Conservation (phyloP, 2,113 vertebrate genomes). For the Prietella phreatophila region DNA sequence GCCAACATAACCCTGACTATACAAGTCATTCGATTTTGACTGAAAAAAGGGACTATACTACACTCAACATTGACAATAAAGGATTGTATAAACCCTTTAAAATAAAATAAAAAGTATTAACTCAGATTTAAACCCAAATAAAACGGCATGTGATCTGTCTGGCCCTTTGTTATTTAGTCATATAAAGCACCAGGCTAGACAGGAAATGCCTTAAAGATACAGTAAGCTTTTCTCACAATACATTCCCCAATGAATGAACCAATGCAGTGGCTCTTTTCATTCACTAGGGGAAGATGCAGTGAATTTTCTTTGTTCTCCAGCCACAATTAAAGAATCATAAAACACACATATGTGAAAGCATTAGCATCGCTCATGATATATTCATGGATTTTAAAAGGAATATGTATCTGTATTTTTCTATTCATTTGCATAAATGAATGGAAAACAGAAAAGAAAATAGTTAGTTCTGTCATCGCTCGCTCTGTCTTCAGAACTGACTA, state of each 20-base stretch:
- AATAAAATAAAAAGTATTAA: neutral
- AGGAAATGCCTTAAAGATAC: conserved; percentile 49
- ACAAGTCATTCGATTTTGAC: neutral
- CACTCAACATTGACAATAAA: neutral
- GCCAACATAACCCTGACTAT: neutral
- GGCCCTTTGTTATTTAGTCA: neutral
- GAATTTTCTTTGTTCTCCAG: neutral
- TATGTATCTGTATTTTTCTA: neutral
- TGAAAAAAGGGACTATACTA: neutral
- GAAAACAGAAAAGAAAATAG: neutral
- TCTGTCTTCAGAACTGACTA: neutral
- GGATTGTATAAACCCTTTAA: neutral
- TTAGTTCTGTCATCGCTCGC: neutral
- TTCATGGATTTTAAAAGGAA: neutral
- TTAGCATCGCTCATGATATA: neutral
- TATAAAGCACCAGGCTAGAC: conserved; percentile 12
- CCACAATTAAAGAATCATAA: neutral
- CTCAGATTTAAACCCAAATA: neutral
- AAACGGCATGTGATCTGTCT: neutral
- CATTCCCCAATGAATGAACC: conserved; percentile 3
- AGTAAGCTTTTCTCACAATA: conserved; percentile 19
- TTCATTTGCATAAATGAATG: neutral
- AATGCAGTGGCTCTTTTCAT: conserved; percentile 2
- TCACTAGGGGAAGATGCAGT: neutral
- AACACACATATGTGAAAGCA: neutral